phyloP scores from a whole-genome alignment of 2,888 invertebrate species.

The Aphodius sticticus region DNA sequence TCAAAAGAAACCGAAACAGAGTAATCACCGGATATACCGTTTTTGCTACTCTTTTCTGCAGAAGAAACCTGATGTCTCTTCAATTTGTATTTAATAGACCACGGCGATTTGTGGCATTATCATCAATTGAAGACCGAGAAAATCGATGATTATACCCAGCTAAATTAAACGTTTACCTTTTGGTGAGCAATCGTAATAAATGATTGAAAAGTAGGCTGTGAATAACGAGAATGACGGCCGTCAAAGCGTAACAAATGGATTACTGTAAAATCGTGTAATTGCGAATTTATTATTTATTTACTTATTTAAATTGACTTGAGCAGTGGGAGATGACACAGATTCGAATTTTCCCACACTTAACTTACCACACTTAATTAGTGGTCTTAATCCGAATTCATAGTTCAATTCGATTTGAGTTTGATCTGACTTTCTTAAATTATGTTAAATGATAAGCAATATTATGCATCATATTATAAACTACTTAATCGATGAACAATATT shows the following conservation, averaged over 20 bases:
- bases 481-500: too few species aligned
- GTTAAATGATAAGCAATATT: too few species aligned
- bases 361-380: too few species aligned
- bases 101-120: background rate
- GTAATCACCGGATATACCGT: background rate
- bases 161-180: background rate
- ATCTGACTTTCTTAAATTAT: too few species aligned
- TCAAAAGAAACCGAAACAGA: background rate
- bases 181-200: background rate
- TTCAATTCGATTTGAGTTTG: too few species aligned
- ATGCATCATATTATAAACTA: too few species aligned
- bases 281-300: background rate
- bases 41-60: background rate
- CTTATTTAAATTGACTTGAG: background rate
- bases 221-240: background rate
- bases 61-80: background rate
- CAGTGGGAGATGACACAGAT: background rate
- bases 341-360: conserved; percentile 4
- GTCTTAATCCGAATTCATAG: background rate
- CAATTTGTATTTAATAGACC: conserved; percentile 4
- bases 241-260: background rate
- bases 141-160: background rate
- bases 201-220: background rate
- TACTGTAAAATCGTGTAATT: background rate
- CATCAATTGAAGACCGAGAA: background rate